phyloP scores from a whole-genome alignment of 2,797 vertebrate species.

The Lacerta bilineata region DNA sequence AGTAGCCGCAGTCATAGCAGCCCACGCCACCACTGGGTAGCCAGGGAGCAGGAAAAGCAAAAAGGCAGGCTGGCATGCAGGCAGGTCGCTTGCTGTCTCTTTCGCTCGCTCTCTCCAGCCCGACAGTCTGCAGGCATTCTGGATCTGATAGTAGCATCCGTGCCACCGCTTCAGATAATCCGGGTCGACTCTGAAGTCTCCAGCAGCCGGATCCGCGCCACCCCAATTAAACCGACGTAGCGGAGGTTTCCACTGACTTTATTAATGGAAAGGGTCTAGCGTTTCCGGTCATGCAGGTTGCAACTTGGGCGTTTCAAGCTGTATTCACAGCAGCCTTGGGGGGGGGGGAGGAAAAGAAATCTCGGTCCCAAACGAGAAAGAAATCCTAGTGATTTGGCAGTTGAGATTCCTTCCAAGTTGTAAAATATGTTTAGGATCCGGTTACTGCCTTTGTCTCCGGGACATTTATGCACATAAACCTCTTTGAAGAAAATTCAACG shows the following conservation, averaged over 20 bases:
- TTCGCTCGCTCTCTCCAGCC: not conserved
- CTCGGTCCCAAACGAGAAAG: not conserved
- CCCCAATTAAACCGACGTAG: not conserved
- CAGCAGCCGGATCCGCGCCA: not conserved
- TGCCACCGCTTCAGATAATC: not conserved
- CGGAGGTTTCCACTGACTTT: not conserved
- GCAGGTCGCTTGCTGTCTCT: not conserved
- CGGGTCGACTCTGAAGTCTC: not conserved
- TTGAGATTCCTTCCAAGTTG: not conserved
- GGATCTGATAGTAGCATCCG: not conserved
- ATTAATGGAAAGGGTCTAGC: not conserved
- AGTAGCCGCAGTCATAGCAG: not conserved
- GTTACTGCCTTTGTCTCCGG: not conserved
- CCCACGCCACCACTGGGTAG: not conserved
- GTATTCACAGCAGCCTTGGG: not conserved
- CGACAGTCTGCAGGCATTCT: not conserved
- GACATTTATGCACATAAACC: not conserved
- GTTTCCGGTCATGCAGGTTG: not conserved
- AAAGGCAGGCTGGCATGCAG: not conserved
- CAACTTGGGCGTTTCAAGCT: not conserved
- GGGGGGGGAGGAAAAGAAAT: no score
- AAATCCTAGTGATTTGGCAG: no score
- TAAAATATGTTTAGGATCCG: not conserved
- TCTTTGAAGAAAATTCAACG: no score
- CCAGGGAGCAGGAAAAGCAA: not conserved